Conservation (phyloP, 2,113 vertebrate genomes). For the Neoarius graeffei region DNA sequence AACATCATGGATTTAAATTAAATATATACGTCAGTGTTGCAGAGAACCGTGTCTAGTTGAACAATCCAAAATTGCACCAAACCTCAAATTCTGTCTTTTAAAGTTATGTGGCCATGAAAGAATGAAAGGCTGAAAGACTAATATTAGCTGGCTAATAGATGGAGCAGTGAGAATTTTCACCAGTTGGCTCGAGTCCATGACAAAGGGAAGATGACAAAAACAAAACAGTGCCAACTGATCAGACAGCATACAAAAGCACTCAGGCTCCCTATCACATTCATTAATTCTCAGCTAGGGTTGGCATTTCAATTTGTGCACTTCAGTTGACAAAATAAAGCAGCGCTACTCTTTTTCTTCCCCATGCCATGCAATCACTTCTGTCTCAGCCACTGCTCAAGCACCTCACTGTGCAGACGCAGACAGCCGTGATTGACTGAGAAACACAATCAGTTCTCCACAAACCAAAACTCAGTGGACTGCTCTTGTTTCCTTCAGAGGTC, state of each 20-base stretch:
- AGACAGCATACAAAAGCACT: conserved; percentile 61
- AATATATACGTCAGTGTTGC: not conserved
- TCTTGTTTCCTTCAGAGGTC: conserved; percentile 11
- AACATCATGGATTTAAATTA: not conserved
- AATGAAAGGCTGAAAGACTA: not conserved
- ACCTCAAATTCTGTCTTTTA: not conserved
- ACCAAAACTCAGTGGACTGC: not conserved
- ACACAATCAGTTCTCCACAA: conserved; percentile 24
- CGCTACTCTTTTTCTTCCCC: conserved; percentile 62
- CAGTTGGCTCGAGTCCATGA: not conserved
- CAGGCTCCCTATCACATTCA: conserved; percentile 70
- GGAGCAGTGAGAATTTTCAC: not conserved
- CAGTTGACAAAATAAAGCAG: conserved; percentile 78
- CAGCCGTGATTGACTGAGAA: conserved; percentile 43
- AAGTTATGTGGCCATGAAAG: not conserved
- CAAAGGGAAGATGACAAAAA: conserved; percentile 40
- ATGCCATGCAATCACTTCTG: conserved; percentile 64
- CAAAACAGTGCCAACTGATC: conserved; percentile 67
- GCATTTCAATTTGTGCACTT: conserved; percentile 78
- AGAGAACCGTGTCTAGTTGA: not conserved
- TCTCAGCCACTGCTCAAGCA: conserved; percentile 23
- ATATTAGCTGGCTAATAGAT: not conserved
- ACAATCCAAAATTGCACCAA: not conserved
- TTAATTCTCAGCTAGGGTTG: conserved; percentile 69
- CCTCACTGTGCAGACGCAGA: conserved; percentile 14